Conservation (phyloP, 2,113 vertebrate genomes). For the Cygnus atratus region DNA sequence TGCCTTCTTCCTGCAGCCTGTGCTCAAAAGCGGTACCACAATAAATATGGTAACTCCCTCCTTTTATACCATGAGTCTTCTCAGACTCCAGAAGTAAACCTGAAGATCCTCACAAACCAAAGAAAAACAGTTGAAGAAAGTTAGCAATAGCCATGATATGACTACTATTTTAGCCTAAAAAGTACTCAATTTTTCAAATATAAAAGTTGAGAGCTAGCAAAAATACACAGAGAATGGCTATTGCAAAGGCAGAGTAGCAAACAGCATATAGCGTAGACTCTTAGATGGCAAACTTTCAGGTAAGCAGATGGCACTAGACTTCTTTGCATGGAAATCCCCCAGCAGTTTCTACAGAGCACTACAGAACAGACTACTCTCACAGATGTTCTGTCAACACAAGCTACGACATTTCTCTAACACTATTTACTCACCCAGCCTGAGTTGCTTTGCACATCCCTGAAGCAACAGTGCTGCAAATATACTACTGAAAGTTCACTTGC, state of each 20-base stretch:
- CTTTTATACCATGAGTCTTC: background rate
- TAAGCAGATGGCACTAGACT: constrained; percentile 32
- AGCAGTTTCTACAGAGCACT: background rate
- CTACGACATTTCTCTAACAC: background rate
- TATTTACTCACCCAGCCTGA: background rate
- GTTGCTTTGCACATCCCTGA: background rate
- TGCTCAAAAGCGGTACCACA: background rate
- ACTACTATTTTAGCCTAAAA: background rate
- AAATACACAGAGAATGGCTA: background rate
- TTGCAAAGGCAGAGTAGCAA: background rate
- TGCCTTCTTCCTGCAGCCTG: background rate
- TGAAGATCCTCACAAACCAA: background rate
- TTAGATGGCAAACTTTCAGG: constrained; percentile 43
- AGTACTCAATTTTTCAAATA: background rate
- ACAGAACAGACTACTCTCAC: background rate
- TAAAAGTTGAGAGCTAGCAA: background rate
- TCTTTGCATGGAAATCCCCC: background rate
- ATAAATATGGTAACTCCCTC: background rate
- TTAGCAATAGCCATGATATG: background rate
- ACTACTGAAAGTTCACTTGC: background rate
- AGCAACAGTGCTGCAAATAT: background rate
- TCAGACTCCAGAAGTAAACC: background rate
- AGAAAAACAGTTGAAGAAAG: background rate
- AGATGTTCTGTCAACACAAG: constrained; percentile 16
- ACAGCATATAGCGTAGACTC: background rate